phyloP scores from a whole-genome alignment of 2,113 vertebrate genomes.

The Thryonomys swinderianus region DNA sequence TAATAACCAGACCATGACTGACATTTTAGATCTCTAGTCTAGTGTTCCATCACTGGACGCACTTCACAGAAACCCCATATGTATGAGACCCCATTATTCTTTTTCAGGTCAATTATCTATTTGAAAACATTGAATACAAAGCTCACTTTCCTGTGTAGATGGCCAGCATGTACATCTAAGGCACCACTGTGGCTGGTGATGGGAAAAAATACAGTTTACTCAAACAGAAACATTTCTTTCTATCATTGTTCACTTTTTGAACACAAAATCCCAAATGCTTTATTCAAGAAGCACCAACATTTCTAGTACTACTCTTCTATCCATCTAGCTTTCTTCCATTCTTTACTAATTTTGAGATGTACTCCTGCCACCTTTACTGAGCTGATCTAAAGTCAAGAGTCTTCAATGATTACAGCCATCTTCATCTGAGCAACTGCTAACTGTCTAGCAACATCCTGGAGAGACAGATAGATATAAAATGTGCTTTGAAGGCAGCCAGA shows the following conservation, averaged over 20 bases:
- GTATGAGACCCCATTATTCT: neutral
- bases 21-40: neutral
- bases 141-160: neutral
- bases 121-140: neutral
- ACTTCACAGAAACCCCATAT: neutral
- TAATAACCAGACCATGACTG: neutral
- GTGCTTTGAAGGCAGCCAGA: neutral
- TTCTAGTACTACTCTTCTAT: neutral
- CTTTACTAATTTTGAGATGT: neutral
- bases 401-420: neutral
- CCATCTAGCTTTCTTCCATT: neutral
- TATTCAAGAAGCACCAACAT: neutral
- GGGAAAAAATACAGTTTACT: neutral
- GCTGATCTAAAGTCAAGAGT: neutral
- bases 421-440: neutral
- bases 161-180: neutral
- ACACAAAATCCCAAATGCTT: neutral
- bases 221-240: neutral
- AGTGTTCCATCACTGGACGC: neutral
- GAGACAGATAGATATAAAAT: neutral
- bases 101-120: neutral
- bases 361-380: neutral
- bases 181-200: neutral
- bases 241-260: neutral
- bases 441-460: neutral